Base-by-base conservation (phyloP, 1,140 invertebrate genomes). In the Pteromalus puparum region DNA sequence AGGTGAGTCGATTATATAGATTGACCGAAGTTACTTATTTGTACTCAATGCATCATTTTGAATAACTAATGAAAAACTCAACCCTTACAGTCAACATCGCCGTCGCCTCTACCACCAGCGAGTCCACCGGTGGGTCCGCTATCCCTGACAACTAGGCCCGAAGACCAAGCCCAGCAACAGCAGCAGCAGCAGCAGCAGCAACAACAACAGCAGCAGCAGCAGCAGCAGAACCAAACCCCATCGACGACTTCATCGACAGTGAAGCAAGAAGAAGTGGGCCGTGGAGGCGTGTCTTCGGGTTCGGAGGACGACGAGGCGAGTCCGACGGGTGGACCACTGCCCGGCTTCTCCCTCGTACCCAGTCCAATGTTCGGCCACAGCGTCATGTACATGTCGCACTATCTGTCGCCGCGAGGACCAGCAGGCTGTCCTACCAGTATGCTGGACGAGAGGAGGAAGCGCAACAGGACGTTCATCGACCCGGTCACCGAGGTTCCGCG, bases 381-480 rank as follows among this genome's bases (percentile, higher is more conserved):
- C 83, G 97, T 98, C 87, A 97, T 97, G 96, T 97, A 97, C 90
- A 97, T 98, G 97, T 97, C 96, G 87, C 97, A 97, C 89, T 97
- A 97, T 90, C 90, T 93, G 77, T 91, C 92, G 79, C 91, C 93
- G 24, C 92, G 92, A 76, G 91, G 90, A 81, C 90, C 92, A 13
- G 91, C 95, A 53, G 95, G 89, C 91, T 96, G 89, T 94, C 95
- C 85, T 89, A 92, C 87, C 91, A 95, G 88, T 92, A 95, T 89
- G 94, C 94, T 89, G 1, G 97, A 98, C 87, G 97, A 98, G 90
- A 95, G 98, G 78, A 94, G 98, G 53, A 98, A 98, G 92, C 95
- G 98, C 53, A 99, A 99, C 92, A 95, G 99, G 85, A 99, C 98
- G n/a, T 99, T 99, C 91, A 99, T 99, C 87, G 99, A 99, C 93